Evolutionary conservation across 2,113 vertebrate species (phyloP).

Genomic region (Protobothrops mucrosquamatus): DNA sequence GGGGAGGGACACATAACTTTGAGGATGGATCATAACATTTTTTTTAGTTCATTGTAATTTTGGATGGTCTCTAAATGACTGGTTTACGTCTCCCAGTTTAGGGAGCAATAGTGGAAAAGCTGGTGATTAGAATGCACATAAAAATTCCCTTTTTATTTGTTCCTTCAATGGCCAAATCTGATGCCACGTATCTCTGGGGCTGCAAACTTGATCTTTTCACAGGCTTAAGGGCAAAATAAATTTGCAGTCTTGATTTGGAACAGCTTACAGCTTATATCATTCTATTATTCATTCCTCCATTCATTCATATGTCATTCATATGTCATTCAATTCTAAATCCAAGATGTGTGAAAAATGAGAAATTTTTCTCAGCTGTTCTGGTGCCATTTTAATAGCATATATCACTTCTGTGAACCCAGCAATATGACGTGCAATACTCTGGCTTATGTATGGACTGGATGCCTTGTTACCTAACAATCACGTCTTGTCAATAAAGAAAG

Average conservation of each 20-base stretch:
- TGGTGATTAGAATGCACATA: neutral
- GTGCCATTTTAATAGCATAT: neutral
- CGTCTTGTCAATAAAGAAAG: slow-evolving; percentile 6
- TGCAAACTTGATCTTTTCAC: neutral
- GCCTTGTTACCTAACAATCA: neutral
- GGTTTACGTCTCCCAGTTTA: neutral
- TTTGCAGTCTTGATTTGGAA: too few relatives aligned
- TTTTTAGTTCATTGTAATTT: neutral
- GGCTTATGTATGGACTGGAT: neutral
- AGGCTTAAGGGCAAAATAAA: neutral
- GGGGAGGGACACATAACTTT: neutral
- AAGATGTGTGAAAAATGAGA: neutral
- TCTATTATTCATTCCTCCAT: neutral
- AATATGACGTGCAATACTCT: neutral
- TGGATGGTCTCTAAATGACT: neutral
- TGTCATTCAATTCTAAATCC: neutral
- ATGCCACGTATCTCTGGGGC: neutral
- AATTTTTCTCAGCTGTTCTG: neutral
- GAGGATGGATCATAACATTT: neutral
- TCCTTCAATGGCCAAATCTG: neutral
- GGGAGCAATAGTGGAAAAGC: neutral
- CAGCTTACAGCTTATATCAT: neutral
- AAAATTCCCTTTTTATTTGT: neutral
- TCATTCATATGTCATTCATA: neutral
- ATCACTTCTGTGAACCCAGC: neutral